Evolutionary conservation across 2,113 vertebrate species (phyloP).

Genomic region (Aphelocoma coerulescens): DNA sequence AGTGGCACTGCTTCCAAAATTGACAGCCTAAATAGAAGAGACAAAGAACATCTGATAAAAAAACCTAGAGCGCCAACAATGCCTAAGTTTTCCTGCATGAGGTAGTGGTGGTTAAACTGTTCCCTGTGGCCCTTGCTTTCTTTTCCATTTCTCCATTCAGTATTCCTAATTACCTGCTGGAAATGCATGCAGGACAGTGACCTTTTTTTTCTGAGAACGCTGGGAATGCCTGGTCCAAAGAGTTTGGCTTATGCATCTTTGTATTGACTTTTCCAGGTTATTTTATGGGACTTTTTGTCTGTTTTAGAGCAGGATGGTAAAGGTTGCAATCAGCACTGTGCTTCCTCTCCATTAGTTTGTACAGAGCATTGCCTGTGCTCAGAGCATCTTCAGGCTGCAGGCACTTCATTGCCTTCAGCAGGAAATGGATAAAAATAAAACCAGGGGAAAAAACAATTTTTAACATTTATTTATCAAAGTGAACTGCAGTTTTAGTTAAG

Average conservation of each 20-base stretch:
- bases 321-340: background rate
- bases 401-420: background rate
- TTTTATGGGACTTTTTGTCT: background rate
- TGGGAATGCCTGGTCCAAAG: background rate
- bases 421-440: background rate
- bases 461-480: background rate
- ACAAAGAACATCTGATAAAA: background rate
- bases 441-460: background rate
- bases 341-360: background rate
- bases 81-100: background rate
- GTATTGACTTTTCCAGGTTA: background rate
- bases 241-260: background rate
- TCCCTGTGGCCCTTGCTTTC: background rate
- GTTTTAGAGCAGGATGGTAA: background rate
- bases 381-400: background rate
- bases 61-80: background rate
- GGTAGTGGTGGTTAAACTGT: background rate
- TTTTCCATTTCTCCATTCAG: background rate
- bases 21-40: background rate
- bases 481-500: background rate
- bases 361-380: background rate
- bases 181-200: fast-evolving
- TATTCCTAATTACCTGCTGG: background rate
- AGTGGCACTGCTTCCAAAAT: background rate
- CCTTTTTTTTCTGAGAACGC: background rate